Evolutionary conservation across 2,113 vertebrate genomes (phyloP).

Genomic region (Okapia johnstoni): DNA sequence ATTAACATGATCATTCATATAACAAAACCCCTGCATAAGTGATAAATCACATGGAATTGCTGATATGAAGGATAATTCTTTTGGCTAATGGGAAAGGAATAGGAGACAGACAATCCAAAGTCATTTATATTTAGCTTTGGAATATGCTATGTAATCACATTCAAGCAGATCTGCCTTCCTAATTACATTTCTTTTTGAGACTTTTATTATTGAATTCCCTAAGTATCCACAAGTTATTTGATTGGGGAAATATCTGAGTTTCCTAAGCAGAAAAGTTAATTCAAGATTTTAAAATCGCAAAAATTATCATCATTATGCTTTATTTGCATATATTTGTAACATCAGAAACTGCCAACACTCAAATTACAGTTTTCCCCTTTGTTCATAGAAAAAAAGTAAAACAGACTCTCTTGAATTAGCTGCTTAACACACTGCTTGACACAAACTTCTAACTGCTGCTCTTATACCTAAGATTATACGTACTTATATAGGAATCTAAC

Average conservation of each 20-base stretch:
- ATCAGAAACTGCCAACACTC: neutral
- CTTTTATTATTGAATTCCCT: neutral
- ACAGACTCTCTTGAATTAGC: neutral
- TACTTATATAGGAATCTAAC: neutral
- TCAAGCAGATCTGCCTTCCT: neutral
- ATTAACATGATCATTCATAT: neutral
- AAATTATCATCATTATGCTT: neutral
- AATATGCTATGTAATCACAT: neutral
- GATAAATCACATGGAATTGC: neutral
- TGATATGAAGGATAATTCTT: neutral
- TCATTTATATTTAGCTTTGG: neutral
- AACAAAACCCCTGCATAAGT: neutral
- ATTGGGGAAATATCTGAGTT: neutral
- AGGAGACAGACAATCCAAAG: neutral
- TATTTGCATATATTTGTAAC: neutral
- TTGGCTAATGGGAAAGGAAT: neutral
- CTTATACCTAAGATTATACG: neutral
- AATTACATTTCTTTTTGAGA: neutral
- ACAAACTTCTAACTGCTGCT: neutral
- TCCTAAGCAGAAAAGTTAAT: neutral
- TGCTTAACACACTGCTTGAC: neutral
- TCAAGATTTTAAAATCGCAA: neutral
- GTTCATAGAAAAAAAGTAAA: neutral
- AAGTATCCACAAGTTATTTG: neutral
- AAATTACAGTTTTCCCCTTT: neutral